phyloP scores from a whole-genome alignment of 2,113 vertebrate genomes.

The Melozone crissalis region DNA sequence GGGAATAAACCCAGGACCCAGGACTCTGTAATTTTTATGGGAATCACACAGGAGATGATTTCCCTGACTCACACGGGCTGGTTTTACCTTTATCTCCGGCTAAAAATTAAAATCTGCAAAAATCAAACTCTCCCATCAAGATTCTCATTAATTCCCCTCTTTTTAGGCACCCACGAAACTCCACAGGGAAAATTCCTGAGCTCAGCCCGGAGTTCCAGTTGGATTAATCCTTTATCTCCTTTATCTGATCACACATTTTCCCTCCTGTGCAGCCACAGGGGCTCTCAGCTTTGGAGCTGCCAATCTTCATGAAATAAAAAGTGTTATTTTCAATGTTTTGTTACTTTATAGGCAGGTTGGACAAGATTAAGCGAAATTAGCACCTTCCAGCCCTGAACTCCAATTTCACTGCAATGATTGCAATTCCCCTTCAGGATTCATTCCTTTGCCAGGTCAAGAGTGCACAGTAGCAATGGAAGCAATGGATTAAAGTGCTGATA shows the following conservation, averaged over 20 bases:
- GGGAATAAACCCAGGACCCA: not conserved
- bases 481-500: slow-evolving; percentile 39
- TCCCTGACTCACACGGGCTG: not conserved
- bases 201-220: slow-evolving; percentile 2
- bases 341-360: slow-evolving; percentile 4
- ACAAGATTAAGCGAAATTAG: slow-evolving; percentile 47
- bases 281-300: not conserved
- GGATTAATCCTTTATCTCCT: slow-evolving; percentile 49
- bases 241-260: slow-evolving; percentile 25
- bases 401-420: slow-evolving; percentile 36
- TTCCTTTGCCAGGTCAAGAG: slow-evolving; percentile 56
- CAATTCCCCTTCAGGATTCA: slow-evolving; percentile 54
- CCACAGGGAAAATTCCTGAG: not conserved
- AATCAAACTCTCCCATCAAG: not conserved
- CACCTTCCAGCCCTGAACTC: slow-evolving; percentile 53
- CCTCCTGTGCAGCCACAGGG: not conserved
- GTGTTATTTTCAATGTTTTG: slow-evolving; percentile 7
- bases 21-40: not conserved
- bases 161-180: not conserved
- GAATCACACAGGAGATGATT: rapidly evolving
- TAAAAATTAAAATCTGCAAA: not conserved
- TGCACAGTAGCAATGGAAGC: slow-evolving; percentile 45
- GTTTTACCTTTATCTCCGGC: not conserved
- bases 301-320: slow-evolving; percentile 16
- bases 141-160: not conserved